Conservation (phyloP, 1,140 invertebrate species). For the Panonychus citri region DNA sequence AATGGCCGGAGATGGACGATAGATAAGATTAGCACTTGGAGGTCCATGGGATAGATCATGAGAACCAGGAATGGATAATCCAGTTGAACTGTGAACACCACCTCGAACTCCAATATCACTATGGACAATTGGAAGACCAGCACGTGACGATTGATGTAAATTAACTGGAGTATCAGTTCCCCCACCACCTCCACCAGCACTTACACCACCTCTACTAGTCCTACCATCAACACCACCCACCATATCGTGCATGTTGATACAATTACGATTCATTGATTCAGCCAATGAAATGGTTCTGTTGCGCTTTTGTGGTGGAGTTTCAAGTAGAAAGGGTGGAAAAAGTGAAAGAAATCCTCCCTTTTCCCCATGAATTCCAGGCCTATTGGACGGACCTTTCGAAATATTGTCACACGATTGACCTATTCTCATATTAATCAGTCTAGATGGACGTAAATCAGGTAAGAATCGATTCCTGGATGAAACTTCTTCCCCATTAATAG, state of each 20-base stretch:
- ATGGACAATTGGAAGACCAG: background rate
- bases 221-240: no score
- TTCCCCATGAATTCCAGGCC: slow-evolving; percentile 1
- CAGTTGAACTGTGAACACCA: no score
- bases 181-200: background rate
- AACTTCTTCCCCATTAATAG: no score
- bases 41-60: no score
- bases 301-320: slow-evolving; percentile 6
- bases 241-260: background rate
- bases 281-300: background rate
- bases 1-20: no score
- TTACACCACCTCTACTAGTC: background rate
- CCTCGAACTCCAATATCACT: background rate
- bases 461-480: slow-evolving; percentile 1
- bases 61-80: no score
- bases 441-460: slow-evolving; percentile 8
- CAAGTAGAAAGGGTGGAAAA: slow-evolving; percentile 3
- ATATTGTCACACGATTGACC: slow-evolving; percentile 12
- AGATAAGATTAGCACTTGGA: no score
- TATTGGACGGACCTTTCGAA: background rate
- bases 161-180: background rate
- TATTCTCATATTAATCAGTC: slow-evolving; percentile 13
- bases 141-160: background rate
- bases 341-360: background rate
- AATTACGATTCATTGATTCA: background rate